These are phyloP conservation scores for Ascidia mentula DNA, from an alignment of 23 tunicate species.

Conservation along the genomic window DNA sequence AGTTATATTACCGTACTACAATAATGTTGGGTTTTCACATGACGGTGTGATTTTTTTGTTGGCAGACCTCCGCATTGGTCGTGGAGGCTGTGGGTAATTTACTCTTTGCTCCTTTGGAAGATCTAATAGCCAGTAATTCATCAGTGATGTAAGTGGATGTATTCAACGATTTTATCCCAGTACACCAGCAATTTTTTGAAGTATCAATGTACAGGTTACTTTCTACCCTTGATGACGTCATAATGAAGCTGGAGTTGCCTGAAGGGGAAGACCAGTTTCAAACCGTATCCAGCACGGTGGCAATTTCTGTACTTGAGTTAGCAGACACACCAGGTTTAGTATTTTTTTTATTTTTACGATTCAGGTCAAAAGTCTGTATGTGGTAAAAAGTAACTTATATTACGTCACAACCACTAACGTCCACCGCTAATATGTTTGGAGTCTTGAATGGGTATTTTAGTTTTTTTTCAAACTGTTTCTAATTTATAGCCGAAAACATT, in stretches of 20 bases:
- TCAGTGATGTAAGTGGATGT: neutral
- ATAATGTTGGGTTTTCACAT: no score
- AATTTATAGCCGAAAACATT: neutral
- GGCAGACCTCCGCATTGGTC: neutral
- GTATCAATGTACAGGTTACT: neutral
- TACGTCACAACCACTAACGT: no score
- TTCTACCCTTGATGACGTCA: neutral
- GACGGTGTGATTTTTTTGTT: no score
- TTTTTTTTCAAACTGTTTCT: no score
- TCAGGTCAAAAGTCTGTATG: no score
- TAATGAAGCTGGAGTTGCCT: neutral
- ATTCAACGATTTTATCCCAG: neutral
- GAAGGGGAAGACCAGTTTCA: neutral
- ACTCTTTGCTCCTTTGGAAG: neutral
- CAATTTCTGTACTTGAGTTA: neutral
- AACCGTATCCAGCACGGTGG: conserved; percentile 1
- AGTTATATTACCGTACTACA: no score
- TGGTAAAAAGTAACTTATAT: no score
- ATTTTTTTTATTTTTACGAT: no score
- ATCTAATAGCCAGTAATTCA: neutral
- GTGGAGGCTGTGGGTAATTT: neutral
- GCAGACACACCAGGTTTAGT: no score
- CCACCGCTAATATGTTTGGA: no score
- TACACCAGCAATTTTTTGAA: no score
- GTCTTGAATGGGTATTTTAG: no score